Conservation (phyloP, 2,113 vertebrate species). For the Microcebus griseorufus region DNA sequence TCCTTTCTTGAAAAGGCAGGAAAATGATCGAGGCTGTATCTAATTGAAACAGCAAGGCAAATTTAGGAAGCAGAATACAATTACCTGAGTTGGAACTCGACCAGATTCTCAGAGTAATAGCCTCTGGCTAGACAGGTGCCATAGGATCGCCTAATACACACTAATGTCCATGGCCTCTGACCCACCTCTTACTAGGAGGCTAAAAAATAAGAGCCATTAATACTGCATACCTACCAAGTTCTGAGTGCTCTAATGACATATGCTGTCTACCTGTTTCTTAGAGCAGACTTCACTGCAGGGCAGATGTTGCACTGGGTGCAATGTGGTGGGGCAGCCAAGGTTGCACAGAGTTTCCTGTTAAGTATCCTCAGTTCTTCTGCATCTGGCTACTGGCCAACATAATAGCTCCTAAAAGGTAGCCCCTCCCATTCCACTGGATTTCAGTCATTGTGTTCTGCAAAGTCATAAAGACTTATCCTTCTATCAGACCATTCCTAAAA, state of each 20-base stretch:
- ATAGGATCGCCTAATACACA: neutral
- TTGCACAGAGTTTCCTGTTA: neutral
- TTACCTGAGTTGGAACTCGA: constrained; percentile 43
- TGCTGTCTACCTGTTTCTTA: neutral
- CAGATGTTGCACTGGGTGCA: neutral
- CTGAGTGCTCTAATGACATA: neutral
- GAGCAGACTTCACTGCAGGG: neutral
- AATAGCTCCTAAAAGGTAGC: neutral
- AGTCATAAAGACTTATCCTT: neutral
- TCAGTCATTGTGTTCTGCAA: neutral
- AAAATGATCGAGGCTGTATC: neutral
- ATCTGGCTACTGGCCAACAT: neutral
- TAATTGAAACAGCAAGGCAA: constrained; percentile 49
- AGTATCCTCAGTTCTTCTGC: neutral
- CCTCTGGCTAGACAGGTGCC: neutral
- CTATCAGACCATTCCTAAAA: neutral
- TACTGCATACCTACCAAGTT: neutral
- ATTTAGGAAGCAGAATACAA: constrained; percentile 53
- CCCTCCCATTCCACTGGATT: neutral
- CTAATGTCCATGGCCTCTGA: neutral
- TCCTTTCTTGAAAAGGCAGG: neutral
- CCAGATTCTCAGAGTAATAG: neutral
- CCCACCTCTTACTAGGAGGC: neutral
- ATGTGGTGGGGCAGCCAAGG: neutral
- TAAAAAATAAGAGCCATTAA: neutral